Conservation (phyloP, 2,888 invertebrate genomes). For the Hymenopus coronatus region DNA sequence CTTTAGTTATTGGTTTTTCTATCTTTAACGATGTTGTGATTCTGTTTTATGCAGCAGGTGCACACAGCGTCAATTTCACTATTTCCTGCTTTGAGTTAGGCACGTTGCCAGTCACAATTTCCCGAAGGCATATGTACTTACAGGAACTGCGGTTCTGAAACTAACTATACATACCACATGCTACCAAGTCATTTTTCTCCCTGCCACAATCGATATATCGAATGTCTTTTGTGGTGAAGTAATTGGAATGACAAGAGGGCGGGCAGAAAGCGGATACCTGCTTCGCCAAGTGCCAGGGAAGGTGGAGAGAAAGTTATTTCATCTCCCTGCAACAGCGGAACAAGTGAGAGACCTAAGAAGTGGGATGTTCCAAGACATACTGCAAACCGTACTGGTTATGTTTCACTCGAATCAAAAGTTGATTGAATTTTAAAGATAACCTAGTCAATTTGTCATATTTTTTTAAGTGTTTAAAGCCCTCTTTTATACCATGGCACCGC, state of each 20-base stretch:
- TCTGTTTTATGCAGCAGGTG: no score
- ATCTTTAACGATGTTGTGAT: no score
- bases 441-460: no score
- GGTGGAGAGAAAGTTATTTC: constrained; percentile 16
- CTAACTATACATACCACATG: not conserved
- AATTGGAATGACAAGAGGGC: constrained; percentile 32
- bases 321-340: not conserved
- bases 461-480: no score
- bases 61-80: not conserved
- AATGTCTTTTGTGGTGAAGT: constrained; percentile 32
- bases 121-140: not conserved
- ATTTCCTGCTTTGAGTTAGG: not conserved
- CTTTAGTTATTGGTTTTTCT: no score
- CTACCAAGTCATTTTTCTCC: constrained; percentile 4
- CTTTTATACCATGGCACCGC: no score
- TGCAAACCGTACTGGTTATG: no score
- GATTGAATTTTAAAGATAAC: no score
- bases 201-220: constrained; percentile 28
- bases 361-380: no score
- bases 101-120: not conserved
- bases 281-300: not conserved
- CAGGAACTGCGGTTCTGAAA: not conserved
- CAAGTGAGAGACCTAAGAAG: not conserved
- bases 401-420: no score
- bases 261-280: constrained; percentile 14